A percentile compares a stretch with the other conserved stretches of the same genome.
These are phyloP conservation scores for Arctocebus calabarensis DNA, from an alignment of 2,797 vertebrate species.

Conservation along the genomic window DNA sequence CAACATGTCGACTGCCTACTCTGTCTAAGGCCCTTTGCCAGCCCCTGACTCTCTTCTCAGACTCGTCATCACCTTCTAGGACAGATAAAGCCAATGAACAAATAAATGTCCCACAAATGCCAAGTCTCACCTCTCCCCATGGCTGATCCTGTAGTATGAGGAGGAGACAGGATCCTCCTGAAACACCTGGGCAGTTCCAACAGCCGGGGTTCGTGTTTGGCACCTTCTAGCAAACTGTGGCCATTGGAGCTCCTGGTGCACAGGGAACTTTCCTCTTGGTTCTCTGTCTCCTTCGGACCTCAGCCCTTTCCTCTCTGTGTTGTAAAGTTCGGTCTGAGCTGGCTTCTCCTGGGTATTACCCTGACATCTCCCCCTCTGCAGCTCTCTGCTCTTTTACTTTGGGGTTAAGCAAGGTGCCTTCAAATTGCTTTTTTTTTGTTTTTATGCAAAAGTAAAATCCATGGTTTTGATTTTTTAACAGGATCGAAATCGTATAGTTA, in stretches of 20 bases:
- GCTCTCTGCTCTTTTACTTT: not conserved
- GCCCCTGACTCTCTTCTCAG: not conserved
- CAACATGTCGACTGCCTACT: not conserved
- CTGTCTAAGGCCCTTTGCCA: not conserved
- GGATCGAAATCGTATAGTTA: not conserved
- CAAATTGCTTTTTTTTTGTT: not conserved
- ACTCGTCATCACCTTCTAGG: not conserved
- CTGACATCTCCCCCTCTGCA: not conserved
- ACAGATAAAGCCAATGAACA: not conserved
- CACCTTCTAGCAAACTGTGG: not conserved
- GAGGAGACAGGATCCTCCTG: not conserved
- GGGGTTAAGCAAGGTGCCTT: not conserved
- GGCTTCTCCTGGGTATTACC: not conserved
- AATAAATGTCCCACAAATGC: not conserved
- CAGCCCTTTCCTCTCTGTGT: not conserved
- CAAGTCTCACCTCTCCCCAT: not conserved
- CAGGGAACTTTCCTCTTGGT: not conserved
- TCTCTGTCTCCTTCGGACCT: not conserved
- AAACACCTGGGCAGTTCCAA: not conserved
- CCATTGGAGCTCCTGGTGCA: not conserved
- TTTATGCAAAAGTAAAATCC: constrained; percentile 42
- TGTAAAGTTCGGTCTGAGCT: not conserved
- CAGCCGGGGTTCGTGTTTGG: not conserved
- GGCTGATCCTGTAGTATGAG: not conserved
- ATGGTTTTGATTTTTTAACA: not conserved